Base-by-base conservation (phyloP, 2,797 vertebrate species). In the Picus viridis region DNA sequence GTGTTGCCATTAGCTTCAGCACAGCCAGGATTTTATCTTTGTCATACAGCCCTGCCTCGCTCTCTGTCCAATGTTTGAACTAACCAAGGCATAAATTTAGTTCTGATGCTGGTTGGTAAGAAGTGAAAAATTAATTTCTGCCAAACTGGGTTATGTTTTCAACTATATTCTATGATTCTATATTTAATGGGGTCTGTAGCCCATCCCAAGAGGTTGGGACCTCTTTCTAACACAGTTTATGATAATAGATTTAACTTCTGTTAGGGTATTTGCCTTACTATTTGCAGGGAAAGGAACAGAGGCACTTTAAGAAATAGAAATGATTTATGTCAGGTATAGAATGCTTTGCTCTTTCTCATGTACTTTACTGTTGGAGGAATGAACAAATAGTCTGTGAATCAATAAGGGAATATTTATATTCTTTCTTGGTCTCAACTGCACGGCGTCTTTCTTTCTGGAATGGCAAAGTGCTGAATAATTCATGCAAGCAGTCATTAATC, bases 371-470 rank as follows among this genome's bases (percentile, higher is more conserved):
- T 74, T 89, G 58, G 64, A 93, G 73, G 87, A 96, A 94, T 82
- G 92, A 92, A 94, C 89, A 86, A 96, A 93, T 79, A 89, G 87
- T 76, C 85, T 71, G 73, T 79, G 87, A 92, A 95, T 95, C 94
- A 95, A 95, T 93, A 95, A 83, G 61, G 62, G 61, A 86, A 69
- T 93, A 93, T 96, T 95, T 95, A 77, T 92, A 89, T 95, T 91
- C 90, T 65, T 93, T 56, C 77, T 91, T 49, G 51, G 62, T 82
- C 68, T 92, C 68, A 82, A 5, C 79, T 89, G 67, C 82, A 61
- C 29, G 0, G 24, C 11, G 0, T 78, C 90, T 89, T 95, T 93
- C 90, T 64, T 89, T 83, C 74, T 95, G 87, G 83, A 92, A 91
- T 74, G 83, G 80, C 85, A 91, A 24, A 56, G 63, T 71, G 71